Evolutionary conservation across 2,113 vertebrate genomes (phyloP).

Genomic region (Platichthys flesus): DNA sequence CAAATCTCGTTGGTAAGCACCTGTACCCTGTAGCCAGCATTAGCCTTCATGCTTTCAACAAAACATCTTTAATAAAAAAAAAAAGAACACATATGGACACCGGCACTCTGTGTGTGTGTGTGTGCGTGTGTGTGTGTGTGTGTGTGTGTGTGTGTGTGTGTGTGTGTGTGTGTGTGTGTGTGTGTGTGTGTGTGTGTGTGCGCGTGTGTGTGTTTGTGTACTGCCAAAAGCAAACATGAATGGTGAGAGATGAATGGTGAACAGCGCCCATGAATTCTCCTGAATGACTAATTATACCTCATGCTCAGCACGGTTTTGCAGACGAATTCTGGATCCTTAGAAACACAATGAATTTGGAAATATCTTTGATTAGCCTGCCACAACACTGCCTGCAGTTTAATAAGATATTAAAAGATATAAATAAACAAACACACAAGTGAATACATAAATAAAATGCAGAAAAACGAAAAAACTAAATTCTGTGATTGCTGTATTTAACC

Average conservation of each 20-base stretch:
- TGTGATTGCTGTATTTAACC: conserved; percentile 6
- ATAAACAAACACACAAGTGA: conserved; percentile 25
- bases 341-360: conserved; percentile 37
- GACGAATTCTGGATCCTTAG: conserved; percentile 54
- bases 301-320: conserved; percentile 58
- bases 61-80: conserved; percentile 56
- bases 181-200: conserved; percentile 17
- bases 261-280: conserved; percentile 63
- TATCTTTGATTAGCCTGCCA: conserved; percentile 22
- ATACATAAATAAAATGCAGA: conserved; percentile 20
- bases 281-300: conserved; percentile 67
- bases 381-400: conserved; percentile 10
- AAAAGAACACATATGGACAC: conserved; percentile 16
- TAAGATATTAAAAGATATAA: conserved; percentile 6
- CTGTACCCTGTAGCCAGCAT: conserved; percentile 67
- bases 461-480: conserved; percentile 2
- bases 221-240: conserved; percentile 64
- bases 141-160: conserved; percentile 22
- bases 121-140: conserved; percentile 10
- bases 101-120: conserved; percentile 9
- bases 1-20: conserved; percentile 62
- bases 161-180: conserved; percentile 6
- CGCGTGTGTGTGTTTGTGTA: neutral
- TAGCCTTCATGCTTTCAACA: conserved; percentile 56
- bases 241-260: conserved; percentile 65